Evolutionary conservation across 2,888 invertebrate species (phyloP), one percentile per base, ranked within the genome.

Genomic region (Melinopterus prodromus): DNA sequence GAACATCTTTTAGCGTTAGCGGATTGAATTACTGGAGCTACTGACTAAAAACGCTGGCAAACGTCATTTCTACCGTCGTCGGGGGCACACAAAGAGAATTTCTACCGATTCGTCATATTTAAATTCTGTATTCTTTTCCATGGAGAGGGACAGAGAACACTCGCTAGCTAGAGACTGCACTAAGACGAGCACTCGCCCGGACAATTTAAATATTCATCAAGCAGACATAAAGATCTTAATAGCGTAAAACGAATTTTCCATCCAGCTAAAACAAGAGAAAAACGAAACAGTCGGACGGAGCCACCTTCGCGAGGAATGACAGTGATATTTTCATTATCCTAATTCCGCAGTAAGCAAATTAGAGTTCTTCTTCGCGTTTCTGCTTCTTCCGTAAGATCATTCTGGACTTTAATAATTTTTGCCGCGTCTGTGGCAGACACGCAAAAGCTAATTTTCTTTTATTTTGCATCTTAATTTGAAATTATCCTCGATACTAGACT

Each of bases 221-320:
- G 82, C 86, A 88, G 88, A 88, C 88, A 87, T 87, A 87, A 88
- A 88, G 88, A 87, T 88, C 86, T 86, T 88, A 88, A 88, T 88
- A 87, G 87, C 85, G 85, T 87, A 88, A 88, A 88, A 88, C 87
- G 88, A 88, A 87, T 88, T 88, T 88, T 88, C 86, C 88, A 87
- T 88, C 86, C 87, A n/a, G 86, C 86, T 86, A 86, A 87, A 87
- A 87, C 87, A 86, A 69, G 53, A 86, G 86, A 83, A 84, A 82
- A 83, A 80, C 80, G 81, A 36, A 26, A 74, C 35, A 16, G 74
- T 36, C 36, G 37, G 37, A 74, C 26, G 26, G 26, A 26, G 26
- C 26, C 26, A 26, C 26, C 15, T 15, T 16, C 15, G 5, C 74
- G 74, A 74, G 84, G 83, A 86, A 86, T 84, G 87, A 87, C 87